phyloP scores from a whole-genome alignment of 2,113 vertebrate species.

The Phalacrocorax carbo region DNA sequence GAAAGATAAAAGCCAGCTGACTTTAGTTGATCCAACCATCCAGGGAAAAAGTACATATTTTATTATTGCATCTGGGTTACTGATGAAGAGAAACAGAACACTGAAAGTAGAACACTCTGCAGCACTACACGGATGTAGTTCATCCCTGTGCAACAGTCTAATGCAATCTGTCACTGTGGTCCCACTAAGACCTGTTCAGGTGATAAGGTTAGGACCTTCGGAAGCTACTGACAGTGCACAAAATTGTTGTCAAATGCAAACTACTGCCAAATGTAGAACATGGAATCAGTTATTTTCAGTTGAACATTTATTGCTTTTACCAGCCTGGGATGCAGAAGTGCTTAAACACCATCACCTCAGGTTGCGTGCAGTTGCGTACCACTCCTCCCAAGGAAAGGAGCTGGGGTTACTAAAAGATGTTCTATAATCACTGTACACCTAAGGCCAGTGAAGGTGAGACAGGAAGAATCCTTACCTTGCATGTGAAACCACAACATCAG shows the following conservation, averaged over 20 bases:
- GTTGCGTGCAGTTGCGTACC: background rate
- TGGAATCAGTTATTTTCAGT: background rate
- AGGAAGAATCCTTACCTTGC: no score
- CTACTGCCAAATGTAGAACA: background rate
- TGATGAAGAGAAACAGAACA: background rate
- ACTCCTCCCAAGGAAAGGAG: background rate
- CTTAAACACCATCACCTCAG: background rate
- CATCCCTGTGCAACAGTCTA: background rate
- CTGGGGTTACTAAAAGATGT: background rate
- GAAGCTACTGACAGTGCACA: background rate
- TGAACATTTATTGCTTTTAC: background rate
- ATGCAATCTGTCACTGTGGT: background rate
- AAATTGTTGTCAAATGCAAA: background rate
- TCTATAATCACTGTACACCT: background rate
- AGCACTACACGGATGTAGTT: background rate
- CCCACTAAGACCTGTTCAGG: background rate
- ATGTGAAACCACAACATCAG: background rate
- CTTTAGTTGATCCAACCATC: background rate
- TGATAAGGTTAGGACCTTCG: background rate
- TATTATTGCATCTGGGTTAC: background rate
- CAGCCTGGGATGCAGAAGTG: background rate
- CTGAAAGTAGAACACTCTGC: background rate
- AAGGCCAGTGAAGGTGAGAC: background rate
- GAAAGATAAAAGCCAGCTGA: conserved; percentile 37
- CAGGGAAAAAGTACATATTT: background rate